Evolutionary conservation across 2,888 invertebrate genomes (phyloP).

Genomic region (Seira sanloemensis): DNA sequence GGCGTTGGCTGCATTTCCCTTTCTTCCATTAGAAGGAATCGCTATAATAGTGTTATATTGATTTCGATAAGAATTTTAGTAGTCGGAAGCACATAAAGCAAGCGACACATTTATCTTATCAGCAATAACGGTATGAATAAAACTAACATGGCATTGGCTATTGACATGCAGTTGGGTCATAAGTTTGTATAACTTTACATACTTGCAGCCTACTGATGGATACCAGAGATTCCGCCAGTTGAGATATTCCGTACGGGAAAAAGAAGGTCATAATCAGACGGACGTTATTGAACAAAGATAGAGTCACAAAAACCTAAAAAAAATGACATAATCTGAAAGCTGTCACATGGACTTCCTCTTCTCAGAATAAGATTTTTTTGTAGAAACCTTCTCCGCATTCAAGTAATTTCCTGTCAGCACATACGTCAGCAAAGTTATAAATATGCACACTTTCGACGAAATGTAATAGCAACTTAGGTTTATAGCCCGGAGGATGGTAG

Average conservation of each 20-base stretch:
- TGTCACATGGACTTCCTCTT: not conserved
- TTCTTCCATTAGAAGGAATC: constrained; percentile 42
- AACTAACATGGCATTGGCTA: too few species aligned
- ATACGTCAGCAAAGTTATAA: constrained; percentile 87
- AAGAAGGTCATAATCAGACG: constrained; percentile 90
- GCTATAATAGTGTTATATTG: not conserved
- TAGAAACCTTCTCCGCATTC: constrained; percentile 80
- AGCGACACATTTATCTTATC: too few species aligned
- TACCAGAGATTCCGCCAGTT: constrained; percentile 87
- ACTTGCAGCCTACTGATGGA: constrained; percentile 84
- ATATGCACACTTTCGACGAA: constrained; percentile 89
- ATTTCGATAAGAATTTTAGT: not conserved
- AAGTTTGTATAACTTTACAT: too few species aligned
- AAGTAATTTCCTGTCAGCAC: constrained; percentile 82
- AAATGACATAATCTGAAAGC: constrained; percentile 74
- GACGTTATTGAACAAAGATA: constrained; percentile 91
- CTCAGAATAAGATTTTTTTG: not conserved
- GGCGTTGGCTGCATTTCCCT: constrained; percentile 1
- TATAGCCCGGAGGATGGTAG: constrained; percentile 82
- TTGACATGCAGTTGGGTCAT: too few species aligned
- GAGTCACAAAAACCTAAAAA: constrained; percentile 84
- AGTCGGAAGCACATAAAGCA: too few species aligned
- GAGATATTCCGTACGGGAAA: constrained; percentile 90
- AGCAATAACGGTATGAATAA: too few species aligned
- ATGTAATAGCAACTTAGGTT: constrained; percentile 82